phyloP scores from a whole-genome alignment of 1,140 invertebrate species.

The Leptinotarsa defecta region DNA sequence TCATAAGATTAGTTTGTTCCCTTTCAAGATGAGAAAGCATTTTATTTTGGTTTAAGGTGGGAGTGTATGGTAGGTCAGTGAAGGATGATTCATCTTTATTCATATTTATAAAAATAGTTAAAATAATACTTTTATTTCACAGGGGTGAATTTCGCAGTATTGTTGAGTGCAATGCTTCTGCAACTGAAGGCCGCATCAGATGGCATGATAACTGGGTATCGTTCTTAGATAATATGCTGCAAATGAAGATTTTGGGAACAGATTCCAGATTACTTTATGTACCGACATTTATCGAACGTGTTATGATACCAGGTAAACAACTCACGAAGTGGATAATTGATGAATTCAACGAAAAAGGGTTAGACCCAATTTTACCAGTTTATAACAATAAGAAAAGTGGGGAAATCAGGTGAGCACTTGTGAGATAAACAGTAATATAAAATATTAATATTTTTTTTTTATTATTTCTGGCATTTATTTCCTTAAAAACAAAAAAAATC shows the following conservation, averaged over 20 bases:
- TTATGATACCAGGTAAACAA: conserved; percentile 76
- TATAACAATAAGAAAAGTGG: conserved; percentile 11
- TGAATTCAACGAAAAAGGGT: conserved; percentile 9
- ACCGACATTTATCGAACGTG: conserved; percentile 80
- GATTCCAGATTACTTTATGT: conserved; percentile 78
- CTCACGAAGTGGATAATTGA: conserved; percentile 61
- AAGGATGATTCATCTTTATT: too few species aligned
- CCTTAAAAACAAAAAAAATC: too few species aligned
- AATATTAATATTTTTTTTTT: conserved; percentile 9
- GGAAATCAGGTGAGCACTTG: conserved; percentile 27
- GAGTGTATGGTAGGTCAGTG: too few species aligned
- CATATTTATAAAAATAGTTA: too few species aligned
- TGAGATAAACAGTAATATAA: neutral
- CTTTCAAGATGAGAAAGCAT: neutral
- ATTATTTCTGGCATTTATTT: neutral
- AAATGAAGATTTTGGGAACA: conserved; percentile 77
- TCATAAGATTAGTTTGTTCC: neutral
- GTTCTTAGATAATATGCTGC: conserved; percentile 92
- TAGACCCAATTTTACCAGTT: conserved; percentile 24
- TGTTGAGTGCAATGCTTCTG: conserved; percentile 50
- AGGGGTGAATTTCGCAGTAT: conserved; percentile 71
- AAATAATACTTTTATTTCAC: neutral
- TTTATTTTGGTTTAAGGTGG: too few species aligned
- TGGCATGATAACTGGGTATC: conserved; percentile 88
- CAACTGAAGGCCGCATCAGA: conserved; percentile 58